These are phyloP conservation scores for Crax fasciolata DNA, from an alignment of 2,797 vertebrate species.

Conservation along the genomic window DNA sequence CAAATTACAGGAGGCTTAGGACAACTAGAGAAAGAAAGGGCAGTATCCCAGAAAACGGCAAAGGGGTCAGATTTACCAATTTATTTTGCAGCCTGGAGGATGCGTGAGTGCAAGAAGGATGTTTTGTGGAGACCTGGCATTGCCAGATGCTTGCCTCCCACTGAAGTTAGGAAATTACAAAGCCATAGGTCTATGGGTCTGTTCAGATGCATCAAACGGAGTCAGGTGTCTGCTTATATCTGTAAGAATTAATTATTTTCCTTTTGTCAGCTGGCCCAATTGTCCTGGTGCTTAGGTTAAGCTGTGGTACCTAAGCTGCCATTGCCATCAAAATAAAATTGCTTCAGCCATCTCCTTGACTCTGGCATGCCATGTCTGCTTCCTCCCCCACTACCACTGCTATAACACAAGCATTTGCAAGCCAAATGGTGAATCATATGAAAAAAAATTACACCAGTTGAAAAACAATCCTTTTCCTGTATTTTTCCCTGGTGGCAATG, in stretches of 20 bases:
- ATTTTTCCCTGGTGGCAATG: background rate
- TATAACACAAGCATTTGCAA: constrained; percentile 6
- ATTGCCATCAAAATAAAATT: background rate
- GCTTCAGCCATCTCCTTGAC: background rate
- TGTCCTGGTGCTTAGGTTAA: background rate
- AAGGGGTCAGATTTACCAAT: background rate
- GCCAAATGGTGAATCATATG: constrained; percentile 32
- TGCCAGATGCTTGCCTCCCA: rapidly evolving
- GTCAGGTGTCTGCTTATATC: background rate
- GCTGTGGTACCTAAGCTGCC: background rate
- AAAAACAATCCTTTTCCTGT: constrained; percentile 38
- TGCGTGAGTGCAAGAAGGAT: background rate
- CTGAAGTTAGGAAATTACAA: background rate
- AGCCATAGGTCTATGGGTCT: rapidly evolving
- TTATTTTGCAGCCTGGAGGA: background rate
- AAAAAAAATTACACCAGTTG: background rate
- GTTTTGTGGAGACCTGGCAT: background rate
- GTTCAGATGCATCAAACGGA: background rate
- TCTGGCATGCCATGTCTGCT: background rate
- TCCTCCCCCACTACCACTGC: background rate
- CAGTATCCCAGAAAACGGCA: background rate
- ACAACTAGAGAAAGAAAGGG: background rate
- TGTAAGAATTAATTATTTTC: background rate
- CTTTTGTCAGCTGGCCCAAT: background rate
- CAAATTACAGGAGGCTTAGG: background rate